Base-by-base conservation (phyloP, 2,888 invertebrate genomes). In the Sinhomidia bicolor region DNA sequence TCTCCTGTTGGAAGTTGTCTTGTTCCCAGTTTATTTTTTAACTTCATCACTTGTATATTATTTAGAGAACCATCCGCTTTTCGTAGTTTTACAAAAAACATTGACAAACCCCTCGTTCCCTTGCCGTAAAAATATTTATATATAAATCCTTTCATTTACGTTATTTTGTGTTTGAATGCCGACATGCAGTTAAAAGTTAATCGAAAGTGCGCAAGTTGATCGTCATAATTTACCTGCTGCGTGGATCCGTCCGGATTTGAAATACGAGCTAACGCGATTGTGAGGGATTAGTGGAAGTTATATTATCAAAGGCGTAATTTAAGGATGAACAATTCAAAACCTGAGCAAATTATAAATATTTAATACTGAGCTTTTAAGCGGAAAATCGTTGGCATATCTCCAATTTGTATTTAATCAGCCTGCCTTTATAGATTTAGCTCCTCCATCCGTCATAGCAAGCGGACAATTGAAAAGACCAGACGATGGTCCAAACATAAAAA, bases 401-500 rank as follows among this genome's bases (percentile, higher is more conserved):
- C 7, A 57, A 57, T 6, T 62, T 26, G 7, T 32, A n/a, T 65
- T 65, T 32, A n/a, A 14, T 65, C 32, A 57, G 17, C 54, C 4
- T 17, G 54, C 62, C 93, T 94, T 93, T 23, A 95, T 93, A 9
- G 94, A 94, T 92, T 94, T 94, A 1, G 95, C 95, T 68, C 95
- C 95, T 74, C 95, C 95, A 92, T 95, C 95, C 9, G 95, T 95
- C 95, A 95, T 95, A 1, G 95, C 95, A 65, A 95, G 93, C 0
- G 95, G 95, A 92, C 95, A 95, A 14, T 94, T 93, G 90, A 94
- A 95, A 29, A 95, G 93, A 1, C 95, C 95, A 5, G 95, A 94
- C 0, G 94, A 94, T 3, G 95, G 94, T 6, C 93, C 92, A 92
- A 93, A 95, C 57, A 95, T 92, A 89, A 93, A 94, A 62, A 94